Evolutionary conservation across 2,888 invertebrate species (phyloP).

Genomic region (Schizotus pectinicornis): DNA sequence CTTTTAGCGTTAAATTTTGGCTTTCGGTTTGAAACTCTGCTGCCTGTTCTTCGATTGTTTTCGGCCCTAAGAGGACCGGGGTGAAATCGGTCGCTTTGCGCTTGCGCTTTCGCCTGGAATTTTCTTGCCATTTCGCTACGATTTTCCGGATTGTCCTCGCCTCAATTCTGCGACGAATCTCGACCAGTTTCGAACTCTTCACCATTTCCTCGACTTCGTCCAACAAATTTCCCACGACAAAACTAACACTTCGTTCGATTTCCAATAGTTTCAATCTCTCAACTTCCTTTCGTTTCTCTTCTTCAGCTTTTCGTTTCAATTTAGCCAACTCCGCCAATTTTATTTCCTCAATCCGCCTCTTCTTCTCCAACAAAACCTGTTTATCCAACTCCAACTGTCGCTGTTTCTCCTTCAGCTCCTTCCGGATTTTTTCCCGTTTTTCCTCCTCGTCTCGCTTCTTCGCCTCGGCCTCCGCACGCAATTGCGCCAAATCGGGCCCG

Average conservation of each 20-base stretch:
- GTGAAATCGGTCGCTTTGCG: constrained; percentile 62
- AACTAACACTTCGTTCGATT: constrained; percentile 46
- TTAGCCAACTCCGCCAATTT: constrained; percentile 35
- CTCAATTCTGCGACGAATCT: constrained; percentile 53
- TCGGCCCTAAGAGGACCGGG: constrained; percentile 63
- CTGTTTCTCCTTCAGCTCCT: constrained; percentile 26
- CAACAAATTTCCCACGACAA: constrained; percentile 52
- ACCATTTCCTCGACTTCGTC: constrained; percentile 51
- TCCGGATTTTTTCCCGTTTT: constrained; percentile 13
- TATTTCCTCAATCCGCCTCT: constrained; percentile 32
- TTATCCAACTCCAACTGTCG: constrained; percentile 23
- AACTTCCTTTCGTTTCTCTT: constrained; percentile 30
- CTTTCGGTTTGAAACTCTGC: constrained; percentile 57
- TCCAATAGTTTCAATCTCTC: constrained; percentile 32
- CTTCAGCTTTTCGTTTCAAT: not conserved
- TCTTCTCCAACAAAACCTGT: constrained; percentile 15
- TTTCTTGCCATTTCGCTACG: constrained; percentile 59
- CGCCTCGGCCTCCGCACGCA: constrained; percentile 12
- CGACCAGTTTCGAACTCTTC: constrained; percentile 52
- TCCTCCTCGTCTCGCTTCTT: constrained; percentile 36
- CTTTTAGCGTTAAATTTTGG: constrained; percentile 57
- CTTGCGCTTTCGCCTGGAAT: constrained; percentile 56
- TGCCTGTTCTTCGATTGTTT: constrained; percentile 56
- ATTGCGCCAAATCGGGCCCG: not conserved
- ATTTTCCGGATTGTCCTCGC: constrained; percentile 55